phyloP scores from a whole-genome alignment of 2,888 invertebrate genomes.

The Troglohyphantes excavatus region DNA sequence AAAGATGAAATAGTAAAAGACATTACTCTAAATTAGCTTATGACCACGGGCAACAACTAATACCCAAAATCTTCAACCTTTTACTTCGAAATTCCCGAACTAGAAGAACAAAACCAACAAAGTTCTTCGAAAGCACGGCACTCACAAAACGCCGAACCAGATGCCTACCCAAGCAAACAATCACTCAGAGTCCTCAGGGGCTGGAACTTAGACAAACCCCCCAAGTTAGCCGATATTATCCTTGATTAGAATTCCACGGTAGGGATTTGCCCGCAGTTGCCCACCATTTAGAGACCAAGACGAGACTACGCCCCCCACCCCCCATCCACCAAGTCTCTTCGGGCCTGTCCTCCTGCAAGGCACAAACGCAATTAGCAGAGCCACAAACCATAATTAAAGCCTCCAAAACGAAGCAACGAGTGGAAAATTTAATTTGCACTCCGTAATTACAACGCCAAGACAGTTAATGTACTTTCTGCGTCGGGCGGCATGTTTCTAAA shows the following conservation, averaged over 20 bases:
- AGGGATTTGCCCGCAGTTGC: constrained; percentile 11
- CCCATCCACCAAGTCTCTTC: not conserved
- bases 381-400: constrained; percentile 68
- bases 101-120: too few species aligned
- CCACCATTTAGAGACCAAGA: constrained; percentile 33
- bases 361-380: constrained; percentile 69
- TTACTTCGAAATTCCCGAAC: too few species aligned
- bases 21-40: too few species aligned
- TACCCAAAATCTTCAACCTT: too few species aligned
- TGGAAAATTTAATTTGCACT: constrained; percentile 70
- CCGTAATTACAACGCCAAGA: constrained; percentile 48
- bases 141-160: too few species aligned
- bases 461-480: constrained; percentile 61
- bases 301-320: not conserved
- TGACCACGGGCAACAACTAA: too few species aligned
- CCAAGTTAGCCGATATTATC: constrained; percentile 53
- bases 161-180: too few species aligned
- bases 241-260: constrained; percentile 64
- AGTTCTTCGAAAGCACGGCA: too few species aligned
- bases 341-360: constrained; percentile 34
- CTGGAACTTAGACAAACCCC: not conserved
- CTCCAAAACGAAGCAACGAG: constrained; percentile 61
- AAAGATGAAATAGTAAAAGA: too few species aligned
- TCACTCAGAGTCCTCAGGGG: too few species aligned
- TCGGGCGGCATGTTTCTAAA: constrained; percentile 23